These are phyloP conservation scores for Oceanites oceanicus DNA, from an alignment of 2,113 vertebrate genomes.

Conservation along the genomic window DNA sequence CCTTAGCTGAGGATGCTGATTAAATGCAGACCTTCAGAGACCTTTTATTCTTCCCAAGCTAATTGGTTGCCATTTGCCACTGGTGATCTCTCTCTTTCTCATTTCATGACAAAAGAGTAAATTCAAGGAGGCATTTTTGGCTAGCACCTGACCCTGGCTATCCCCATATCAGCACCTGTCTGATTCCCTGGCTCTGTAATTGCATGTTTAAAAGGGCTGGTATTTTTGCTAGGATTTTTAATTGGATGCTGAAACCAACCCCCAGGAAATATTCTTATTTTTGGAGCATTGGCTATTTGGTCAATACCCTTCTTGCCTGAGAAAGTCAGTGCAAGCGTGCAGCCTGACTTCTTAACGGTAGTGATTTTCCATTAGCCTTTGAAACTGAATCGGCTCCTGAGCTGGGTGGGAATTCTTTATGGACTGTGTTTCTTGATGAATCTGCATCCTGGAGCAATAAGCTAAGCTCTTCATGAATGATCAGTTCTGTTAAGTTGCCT, in stretches of 20 bases:
- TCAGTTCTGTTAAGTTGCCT: neutral
- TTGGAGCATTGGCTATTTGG: neutral
- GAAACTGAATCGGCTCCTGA: neutral
- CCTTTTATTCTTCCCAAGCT: neutral
- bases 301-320: neutral
- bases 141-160: neutral
- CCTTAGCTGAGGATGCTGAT: neutral
- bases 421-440: neutral
- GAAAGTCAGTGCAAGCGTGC: neutral
- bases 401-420: neutral
- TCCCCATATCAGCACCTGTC: neutral
- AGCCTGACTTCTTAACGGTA: neutral
- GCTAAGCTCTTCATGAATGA: neutral
- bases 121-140: neutral
- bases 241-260: neutral
- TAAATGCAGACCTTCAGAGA: neutral
- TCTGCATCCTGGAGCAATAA: neutral
- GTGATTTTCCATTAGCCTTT: conserved; percentile 13
- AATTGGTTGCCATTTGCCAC: neutral
- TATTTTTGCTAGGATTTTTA: neutral
- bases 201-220: neutral
- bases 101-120: neutral
- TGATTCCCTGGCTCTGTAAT: neutral
- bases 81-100: neutral
- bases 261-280: neutral